Conservation (phyloP, 2,888 invertebrate genomes). For the Noctua comes region DNA sequence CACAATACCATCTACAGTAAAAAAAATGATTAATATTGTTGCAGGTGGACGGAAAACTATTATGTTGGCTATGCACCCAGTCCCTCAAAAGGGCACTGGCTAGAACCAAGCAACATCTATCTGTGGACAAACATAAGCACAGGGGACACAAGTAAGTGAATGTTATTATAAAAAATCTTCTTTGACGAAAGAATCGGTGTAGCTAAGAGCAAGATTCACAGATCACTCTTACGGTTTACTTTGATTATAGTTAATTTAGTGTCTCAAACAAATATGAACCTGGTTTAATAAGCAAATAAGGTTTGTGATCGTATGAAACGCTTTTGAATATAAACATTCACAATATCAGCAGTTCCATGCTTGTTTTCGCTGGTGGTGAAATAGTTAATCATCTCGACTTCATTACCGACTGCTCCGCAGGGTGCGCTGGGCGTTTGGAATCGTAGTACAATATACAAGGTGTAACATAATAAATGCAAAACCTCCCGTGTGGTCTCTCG, state of each 20-base stretch:
- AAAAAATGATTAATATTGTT: conserved; percentile 53
- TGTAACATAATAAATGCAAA: no score
- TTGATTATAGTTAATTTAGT: neutral
- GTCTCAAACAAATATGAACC: neutral
- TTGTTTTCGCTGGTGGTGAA: neutral
- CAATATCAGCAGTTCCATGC: neutral
- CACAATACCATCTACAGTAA: conserved; percentile 41
- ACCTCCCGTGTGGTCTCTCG: no score
- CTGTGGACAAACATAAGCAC: conserved; percentile 90
- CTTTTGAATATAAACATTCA: neutral
- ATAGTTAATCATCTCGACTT: neutral
- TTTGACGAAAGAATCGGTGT: neutral
- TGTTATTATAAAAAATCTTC: neutral
- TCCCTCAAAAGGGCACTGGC: conserved; percentile 97
- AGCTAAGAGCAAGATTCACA: neutral
- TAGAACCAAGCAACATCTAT: conserved; percentile 95
- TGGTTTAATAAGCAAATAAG: neutral
- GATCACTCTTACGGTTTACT: neutral
- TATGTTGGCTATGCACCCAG: conserved; percentile 98
- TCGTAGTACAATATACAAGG: neutral
- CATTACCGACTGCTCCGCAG: neutral
- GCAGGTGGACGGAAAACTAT: conserved; percentile 97
- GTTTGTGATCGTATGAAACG: neutral
- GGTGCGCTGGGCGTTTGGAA: neutral
- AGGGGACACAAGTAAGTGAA: conserved; percentile 87